Base-by-base conservation (phyloP, 2,797 vertebrate species). In the Gymnoscopelus braueri region DNA sequence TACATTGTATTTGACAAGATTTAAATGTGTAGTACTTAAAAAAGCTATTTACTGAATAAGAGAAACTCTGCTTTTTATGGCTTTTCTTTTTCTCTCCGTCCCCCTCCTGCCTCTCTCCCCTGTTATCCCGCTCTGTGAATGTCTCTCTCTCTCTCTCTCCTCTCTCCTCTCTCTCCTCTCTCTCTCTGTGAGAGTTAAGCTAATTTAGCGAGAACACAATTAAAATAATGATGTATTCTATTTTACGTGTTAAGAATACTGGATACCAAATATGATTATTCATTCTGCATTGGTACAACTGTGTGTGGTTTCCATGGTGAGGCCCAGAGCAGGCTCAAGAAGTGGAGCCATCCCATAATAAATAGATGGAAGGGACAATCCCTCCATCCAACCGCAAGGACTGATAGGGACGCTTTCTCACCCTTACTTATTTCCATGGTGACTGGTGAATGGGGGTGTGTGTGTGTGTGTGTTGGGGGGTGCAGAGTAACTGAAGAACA, bases 291-390 rank as follows among this genome's bases (percentile, higher is more conserved):
- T 2, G 35, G 35, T 4, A 29, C 26, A 26, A 26, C 26, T 47
- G n/a, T 60, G 32, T 1, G 14, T 1, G 13, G 83, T 90, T 82
- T 69, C 87, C 83, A 86, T 85, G 84, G 89, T 79, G 74, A 89
- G 72, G 78, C 53, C 19, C 39, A 71, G 68, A 69, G 83, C 11
- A 52, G 58, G 76, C 69, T 81, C 47, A 78, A 79, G 80, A 84
- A 84, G 69, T 9, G 4, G 55, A 81, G 75, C 53, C 67, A 71
- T 85, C 63, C 68, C 49, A 55, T 78, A 78, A 67, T 77, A 72
- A 73, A 72, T 7, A 48, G 75, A 65, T 24, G 48, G 55, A n/a
- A 65, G 71, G 71, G 62, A 58, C 72, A 63, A 57, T 65, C 73
- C 64, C 75, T 26, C 49, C 59, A 65, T 65, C 58, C 53, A 3